Conservation (phyloP, 2,888 invertebrate species). For the Noctua janthe region DNA sequence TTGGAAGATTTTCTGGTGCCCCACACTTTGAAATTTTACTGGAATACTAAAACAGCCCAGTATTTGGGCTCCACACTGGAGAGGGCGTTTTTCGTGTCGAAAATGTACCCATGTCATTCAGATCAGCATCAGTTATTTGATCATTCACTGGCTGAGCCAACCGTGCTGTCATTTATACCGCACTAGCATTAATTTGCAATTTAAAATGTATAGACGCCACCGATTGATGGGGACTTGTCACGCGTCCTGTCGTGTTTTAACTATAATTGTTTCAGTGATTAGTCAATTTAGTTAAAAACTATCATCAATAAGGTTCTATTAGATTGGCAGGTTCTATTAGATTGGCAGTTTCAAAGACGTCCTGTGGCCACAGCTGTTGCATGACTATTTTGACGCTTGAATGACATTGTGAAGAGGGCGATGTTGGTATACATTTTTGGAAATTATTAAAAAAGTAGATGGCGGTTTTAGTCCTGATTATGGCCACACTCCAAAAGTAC, state of each 20-base stretch:
- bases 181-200: too few species aligned
- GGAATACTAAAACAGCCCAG: background rate
- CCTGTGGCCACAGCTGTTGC: background rate
- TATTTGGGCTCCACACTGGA: background rate
- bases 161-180: background rate
- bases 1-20: background rate
- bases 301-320: background rate
- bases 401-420: background rate
- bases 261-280: background rate
- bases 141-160: background rate
- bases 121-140: background rate
- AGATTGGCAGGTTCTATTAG: background rate
- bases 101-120: background rate
- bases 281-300: background rate
- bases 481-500: background rate
- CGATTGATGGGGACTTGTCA: constrained; percentile 10
- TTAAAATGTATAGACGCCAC: background rate
- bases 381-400: background rate
- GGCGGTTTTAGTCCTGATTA: background rate
- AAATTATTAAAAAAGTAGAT: background rate
- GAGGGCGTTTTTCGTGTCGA: background rate
- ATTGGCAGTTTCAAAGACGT: background rate
- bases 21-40: background rate
- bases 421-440: too few species aligned
- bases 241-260: constrained; percentile 13